Conservation (phyloP, 2,888 invertebrate species). For the Mimas tiliae region DNA sequence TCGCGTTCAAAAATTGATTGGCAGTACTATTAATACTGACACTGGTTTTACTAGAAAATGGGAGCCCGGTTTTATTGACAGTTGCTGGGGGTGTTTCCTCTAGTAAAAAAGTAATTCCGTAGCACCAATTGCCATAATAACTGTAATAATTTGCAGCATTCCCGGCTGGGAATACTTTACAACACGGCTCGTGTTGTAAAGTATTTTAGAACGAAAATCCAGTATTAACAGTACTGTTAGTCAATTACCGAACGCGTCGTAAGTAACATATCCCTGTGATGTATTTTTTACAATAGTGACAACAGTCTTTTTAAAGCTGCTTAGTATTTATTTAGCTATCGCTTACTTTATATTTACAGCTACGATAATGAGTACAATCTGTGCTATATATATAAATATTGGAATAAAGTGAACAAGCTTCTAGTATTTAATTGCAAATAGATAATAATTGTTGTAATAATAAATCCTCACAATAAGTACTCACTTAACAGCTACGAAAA, state of each 20-base stretch:
- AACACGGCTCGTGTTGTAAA: too few relatives aligned
- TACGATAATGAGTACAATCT: constrained; percentile 37
- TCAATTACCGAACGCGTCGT: neutral
- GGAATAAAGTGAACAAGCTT: constrained; percentile 21
- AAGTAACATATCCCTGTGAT: constrained; percentile 47
- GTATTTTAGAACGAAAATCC: too few relatives aligned
- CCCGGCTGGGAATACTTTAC: too few relatives aligned
- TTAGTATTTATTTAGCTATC: constrained; percentile 32
- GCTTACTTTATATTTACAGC: constrained; percentile 34
- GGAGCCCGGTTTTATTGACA: too few relatives aligned
- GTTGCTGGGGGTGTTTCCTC: too few relatives aligned
- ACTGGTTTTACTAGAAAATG: too few relatives aligned
- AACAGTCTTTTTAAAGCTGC: constrained; percentile 69
- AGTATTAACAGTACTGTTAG: too few relatives aligned
- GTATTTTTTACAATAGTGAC: constrained; percentile 54
- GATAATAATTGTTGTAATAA: neutral
- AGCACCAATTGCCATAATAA: too few relatives aligned
- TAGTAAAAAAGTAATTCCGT: too few relatives aligned
- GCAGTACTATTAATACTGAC: too few relatives aligned
- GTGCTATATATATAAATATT: constrained; percentile 25
- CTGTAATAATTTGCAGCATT: too few relatives aligned
- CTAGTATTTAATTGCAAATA: neutral
- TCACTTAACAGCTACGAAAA: constrained; percentile 58
- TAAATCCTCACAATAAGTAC: constrained; percentile 42
- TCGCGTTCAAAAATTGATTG: too few relatives aligned